Evolutionary conservation across 2,888 invertebrate genomes (phyloP), one percentile per base, ranked within the genome.

Genomic region (Lochmaea capreae): DNA sequence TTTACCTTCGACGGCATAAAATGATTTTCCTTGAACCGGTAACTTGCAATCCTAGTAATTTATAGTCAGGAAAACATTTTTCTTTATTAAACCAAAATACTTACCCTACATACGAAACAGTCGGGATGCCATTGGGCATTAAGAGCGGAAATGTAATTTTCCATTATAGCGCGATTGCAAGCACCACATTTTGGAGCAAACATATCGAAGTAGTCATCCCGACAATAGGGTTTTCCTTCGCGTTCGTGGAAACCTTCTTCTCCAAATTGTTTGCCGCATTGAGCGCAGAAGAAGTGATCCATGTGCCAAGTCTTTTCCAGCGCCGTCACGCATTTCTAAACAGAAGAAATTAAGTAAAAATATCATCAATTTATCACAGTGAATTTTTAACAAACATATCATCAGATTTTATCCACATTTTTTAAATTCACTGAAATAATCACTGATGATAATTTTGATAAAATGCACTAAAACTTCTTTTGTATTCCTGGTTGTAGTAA

Each of bases 121-220:
- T 98, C 96, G 11, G 98, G 94, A 88, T 99, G 99, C 98, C 99
- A 99, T 88, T 99, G 98, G 79, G 95, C 94, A 89, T 97, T 97
- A 80, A 99, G 91, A 67, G 98, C 99, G 43, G 98, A 97, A 87
- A 99, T 98, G 88, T 98, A 99, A 88, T 98, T 98, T 89, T 97
- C 97, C 93, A 97, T 97, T 84, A 99, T 99, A 79, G 98, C 95
- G 69, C 96, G 93, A 84, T 91, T 94, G 90, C 99, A 99, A 58
- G 97, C 98, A 67, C 97, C 97, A 88, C 99, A 99, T 86, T 98
- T 97, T 3, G 98, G 98, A 9, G 98, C 99, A 88, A 98, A 99
- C 94, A 97, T 95, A 84, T 97, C 96, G 87, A 98, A 97, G 89
- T 98, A 99, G 86, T 98, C 98, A 77, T 94, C 93, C 82, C 96